Evolutionary conservation across 2,113 vertebrate genomes (phyloP).

Genomic region (Dryoscopus gambensis): DNA sequence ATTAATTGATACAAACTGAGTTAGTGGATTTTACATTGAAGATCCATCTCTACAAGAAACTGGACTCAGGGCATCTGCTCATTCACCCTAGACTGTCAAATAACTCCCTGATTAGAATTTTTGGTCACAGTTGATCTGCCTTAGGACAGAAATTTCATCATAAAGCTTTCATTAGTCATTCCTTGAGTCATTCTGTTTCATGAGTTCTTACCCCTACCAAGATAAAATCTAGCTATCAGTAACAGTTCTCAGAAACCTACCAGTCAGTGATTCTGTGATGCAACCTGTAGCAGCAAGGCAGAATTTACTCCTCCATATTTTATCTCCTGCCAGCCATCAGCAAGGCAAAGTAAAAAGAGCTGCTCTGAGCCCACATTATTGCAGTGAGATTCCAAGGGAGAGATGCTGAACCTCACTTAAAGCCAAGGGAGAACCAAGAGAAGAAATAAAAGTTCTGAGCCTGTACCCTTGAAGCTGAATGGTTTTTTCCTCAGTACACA

Average conservation of each 20-base stretch:
- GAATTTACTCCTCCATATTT: slow-evolving; percentile 17
- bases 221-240: slow-evolving; percentile 3
- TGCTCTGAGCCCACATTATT: slow-evolving; percentile 13
- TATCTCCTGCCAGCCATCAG: slow-evolving; percentile 20
- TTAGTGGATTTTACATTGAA: background rate
- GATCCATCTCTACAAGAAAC: background rate
- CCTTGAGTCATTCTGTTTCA: background rate
- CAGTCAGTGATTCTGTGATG: background rate
- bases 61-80: background rate
- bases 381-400: slow-evolving; percentile 5
- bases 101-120: background rate
- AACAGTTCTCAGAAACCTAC: slow-evolving; percentile 1
- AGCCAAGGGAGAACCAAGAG: background rate
- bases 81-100: background rate
- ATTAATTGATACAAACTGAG: background rate
- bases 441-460: background rate
- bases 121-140: background rate
- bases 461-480: background rate
- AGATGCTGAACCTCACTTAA: background rate
- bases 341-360: slow-evolving; percentile 24
- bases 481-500: background rate
- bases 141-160: background rate
- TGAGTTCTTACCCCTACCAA: background rate
- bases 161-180: background rate
- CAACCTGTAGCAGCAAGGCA: slow-evolving; percentile 3